These are phyloP conservation scores for Cydia strobilella DNA, from an alignment of 1,140 invertebrate genomes.

Conservation along the genomic window DNA sequence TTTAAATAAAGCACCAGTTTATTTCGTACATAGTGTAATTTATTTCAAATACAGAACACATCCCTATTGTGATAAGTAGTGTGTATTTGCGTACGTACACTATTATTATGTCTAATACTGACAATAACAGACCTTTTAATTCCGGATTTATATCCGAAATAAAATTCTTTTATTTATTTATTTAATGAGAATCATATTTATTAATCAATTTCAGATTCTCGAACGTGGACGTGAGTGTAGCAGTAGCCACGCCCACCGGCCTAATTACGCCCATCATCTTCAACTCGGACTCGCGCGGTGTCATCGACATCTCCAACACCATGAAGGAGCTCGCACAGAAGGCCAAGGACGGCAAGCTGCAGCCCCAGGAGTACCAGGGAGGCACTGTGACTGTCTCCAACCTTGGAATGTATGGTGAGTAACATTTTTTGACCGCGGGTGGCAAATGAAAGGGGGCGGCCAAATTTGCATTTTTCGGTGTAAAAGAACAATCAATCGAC, in stretches of 20 bases:
- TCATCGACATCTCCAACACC: slow-evolving; percentile 92
- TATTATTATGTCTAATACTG: no score
- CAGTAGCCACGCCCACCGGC: slow-evolving; percentile 97
- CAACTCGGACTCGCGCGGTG: slow-evolving; percentile 94
- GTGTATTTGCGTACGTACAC: no score
- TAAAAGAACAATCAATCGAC: no score
- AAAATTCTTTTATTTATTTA: no score
- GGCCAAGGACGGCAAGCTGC: slow-evolving; percentile 96
- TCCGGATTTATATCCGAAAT: no score
- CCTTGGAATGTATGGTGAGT: slow-evolving; percentile 96
- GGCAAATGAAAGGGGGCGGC: no score
- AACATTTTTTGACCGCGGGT: no score
- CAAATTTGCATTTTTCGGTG: no score
- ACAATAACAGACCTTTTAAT: no score
- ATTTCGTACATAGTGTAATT: no score
- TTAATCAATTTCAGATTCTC: slow-evolving; percentile 82
- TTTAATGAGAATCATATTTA: slow-evolving; percentile 13
- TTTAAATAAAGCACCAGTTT: no score
- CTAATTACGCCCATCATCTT: slow-evolving; percentile 99
- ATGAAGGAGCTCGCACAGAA: slow-evolving; percentile 93
- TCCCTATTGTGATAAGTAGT: not conserved
- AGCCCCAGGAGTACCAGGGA: slow-evolving; percentile 98
- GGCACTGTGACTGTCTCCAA: slow-evolving; percentile 95
- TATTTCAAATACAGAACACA: no score
- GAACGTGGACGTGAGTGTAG: slow-evolving; percentile 97